Base-by-base conservation (phyloP, 30 jellyfish, hydroid and myxozoan genomes). In the Cassiopea andromeda region DNA sequence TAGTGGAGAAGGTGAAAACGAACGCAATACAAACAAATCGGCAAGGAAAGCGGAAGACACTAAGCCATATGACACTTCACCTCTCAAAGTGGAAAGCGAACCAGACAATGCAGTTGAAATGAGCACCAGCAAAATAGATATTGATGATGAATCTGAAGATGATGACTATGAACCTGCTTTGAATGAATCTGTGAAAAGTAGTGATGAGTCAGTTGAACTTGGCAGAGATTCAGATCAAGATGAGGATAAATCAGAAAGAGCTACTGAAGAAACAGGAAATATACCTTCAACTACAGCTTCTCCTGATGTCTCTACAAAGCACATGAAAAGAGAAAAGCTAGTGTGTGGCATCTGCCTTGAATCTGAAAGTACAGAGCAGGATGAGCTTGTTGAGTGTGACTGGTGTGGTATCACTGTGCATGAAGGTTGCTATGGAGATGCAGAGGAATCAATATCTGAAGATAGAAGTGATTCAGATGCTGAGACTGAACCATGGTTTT, bases 351-450 rank as follows among this genome's bases (percentile, higher is more conserved):
- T 94, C 7, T 94, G 98, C 80, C 82, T 93, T 44, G 99, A 96
- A 38, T 50, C 93, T 10, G 95, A 83, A 74, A 91, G 91, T 69
- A 87, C 96, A 7, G 99, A 96, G 27, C 92, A 91, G 60, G 99
- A 96, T 86, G 99, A 96, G 87, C 94, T 96, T 4, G 92, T 96
- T 1, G 97, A 92, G 60, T 96, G 99, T 84, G 99, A 96, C 75
- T 46, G 84, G 43, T 96, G 99, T 81, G 98, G 99, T 0, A 91
- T 96, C 8, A 80, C 97, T 14, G 99, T 96, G 43, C 99, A 96
- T 79, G 99, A 96, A 73, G 99, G 99, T 43, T 96, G 99, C 89
- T 96, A 96, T 87, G 99, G 99, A 0, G 98, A 91, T 79, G 81
- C 92, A 1, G 97, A 83, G 12, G 93, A 84, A 9, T 61, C 90